phyloP scores from a whole-genome alignment of 2,113 vertebrate genomes.

The Thunnus maccoyii region DNA sequence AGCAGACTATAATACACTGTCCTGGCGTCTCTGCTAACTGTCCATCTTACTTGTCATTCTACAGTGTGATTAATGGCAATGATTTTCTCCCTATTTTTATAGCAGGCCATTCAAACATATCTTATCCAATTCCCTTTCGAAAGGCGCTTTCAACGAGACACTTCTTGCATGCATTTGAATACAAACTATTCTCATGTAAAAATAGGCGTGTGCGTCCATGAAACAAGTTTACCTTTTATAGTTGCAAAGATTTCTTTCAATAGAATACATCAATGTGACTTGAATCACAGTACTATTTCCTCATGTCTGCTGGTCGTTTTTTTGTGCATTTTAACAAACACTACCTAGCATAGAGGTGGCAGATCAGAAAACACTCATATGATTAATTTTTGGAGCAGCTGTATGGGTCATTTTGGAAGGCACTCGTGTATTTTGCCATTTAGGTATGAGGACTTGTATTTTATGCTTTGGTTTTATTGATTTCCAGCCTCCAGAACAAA shows the following conservation, averaged over 20 bases:
- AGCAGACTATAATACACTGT: neutral
- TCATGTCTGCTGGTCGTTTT: neutral
- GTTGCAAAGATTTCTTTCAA: too few relatives aligned
- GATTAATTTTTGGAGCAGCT: neutral
- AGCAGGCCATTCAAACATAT: neutral
- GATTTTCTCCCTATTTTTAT: slow-evolving; percentile 14
- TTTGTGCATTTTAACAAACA: neutral
- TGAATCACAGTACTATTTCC: neutral
- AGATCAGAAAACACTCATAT: neutral
- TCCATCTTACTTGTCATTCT: slow-evolving; percentile 4
- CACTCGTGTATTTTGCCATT: neutral
- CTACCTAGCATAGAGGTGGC: neutral
- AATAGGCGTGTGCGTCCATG: neutral
- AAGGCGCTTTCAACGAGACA: neutral
- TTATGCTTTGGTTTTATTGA: neutral
- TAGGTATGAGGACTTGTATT: neutral
- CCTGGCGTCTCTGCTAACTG: neutral
- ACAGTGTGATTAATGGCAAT: neutral
- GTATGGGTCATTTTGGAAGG: neutral
- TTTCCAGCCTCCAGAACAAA: slow-evolving; percentile 18
- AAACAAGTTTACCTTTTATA: neutral
- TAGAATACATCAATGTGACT: neutral
- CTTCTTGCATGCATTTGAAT: neutral
- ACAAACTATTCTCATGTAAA: neutral
- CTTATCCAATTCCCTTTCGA: neutral